These are phyloP conservation scores for Paramisgurnus dabryanus DNA, from an alignment of 2,113 vertebrate genomes.

Conservation along the genomic window DNA sequence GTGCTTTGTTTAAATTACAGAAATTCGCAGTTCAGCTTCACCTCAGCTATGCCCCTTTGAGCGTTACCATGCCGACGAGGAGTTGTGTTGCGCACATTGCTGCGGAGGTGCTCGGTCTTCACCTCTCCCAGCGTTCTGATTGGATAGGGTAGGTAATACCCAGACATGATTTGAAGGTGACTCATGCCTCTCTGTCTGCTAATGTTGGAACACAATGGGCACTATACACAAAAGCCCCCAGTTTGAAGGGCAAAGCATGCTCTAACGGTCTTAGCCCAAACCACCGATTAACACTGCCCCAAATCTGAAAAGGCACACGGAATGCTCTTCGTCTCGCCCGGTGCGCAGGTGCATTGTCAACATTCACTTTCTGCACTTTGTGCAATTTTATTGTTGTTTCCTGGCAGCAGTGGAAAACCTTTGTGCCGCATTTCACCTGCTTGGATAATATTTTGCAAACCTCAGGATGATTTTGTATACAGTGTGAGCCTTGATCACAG, in stretches of 20 bases:
- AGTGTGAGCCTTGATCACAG: neutral
- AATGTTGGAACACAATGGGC: slow-evolving; percentile 66
- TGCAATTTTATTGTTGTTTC: neutral
- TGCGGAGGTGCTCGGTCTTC: slow-evolving; percentile 15
- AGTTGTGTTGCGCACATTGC: slow-evolving; percentile 10
- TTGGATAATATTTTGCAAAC: neutral
- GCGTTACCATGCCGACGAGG: neutral
- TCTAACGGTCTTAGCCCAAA: slow-evolving; percentile 54
- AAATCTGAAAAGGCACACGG: slow-evolving; percentile 8
- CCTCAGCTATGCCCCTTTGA: neutral
- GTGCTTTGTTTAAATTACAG: neutral
- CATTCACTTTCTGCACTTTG: neutral
- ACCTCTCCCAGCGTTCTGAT: slow-evolving; percentile 54
- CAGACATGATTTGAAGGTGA: slow-evolving; percentile 64
- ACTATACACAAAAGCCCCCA: slow-evolving; percentile 63
- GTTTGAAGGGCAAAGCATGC: slow-evolving; percentile 67
- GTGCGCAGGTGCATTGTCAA: slow-evolving; percentile 40
- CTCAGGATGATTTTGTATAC: neutral
- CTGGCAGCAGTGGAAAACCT: neutral
- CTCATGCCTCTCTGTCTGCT: slow-evolving; percentile 67
- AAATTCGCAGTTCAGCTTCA: neutral
- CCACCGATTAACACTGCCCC: slow-evolving; percentile 10
- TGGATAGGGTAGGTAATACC: slow-evolving; percentile 49
- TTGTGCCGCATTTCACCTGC: neutral
- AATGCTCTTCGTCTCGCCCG: slow-evolving; percentile 18